Conservation (phyloP, 2,113 vertebrate genomes). For the Prionailurus viverrinus region DNA sequence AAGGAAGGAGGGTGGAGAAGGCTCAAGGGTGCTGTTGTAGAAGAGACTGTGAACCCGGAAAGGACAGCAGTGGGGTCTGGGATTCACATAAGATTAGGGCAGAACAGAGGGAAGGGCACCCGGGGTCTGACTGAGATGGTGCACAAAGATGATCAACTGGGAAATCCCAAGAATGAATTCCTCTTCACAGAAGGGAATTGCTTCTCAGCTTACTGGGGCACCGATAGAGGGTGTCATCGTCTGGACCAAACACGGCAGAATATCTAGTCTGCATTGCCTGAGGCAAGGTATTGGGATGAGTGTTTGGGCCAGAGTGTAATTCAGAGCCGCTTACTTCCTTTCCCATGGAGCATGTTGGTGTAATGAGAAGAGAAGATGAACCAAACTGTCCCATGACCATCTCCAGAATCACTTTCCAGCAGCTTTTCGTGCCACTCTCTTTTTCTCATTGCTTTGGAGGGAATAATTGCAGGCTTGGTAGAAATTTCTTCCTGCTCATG, state of each 20-base stretch:
- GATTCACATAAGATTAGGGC: neutral
- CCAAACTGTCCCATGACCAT: neutral
- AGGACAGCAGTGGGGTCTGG: neutral
- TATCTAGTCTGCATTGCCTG: neutral
- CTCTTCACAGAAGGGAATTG: neutral
- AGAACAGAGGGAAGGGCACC: neutral
- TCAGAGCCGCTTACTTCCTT: neutral
- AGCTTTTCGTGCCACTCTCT: neutral
- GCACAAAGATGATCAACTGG: neutral
- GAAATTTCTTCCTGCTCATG: neutral
- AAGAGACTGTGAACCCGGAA: neutral
- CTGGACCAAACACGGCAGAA: neutral
- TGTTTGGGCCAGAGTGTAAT: neutral
- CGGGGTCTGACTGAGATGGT: neutral
- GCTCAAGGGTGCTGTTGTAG: neutral
- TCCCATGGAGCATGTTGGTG: neutral
- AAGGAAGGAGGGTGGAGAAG: neutral
- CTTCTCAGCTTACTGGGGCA: neutral
- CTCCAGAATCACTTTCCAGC: neutral
- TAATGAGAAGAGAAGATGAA: neutral
- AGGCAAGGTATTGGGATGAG: neutral
- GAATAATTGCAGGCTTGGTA: neutral
- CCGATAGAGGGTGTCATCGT: neutral
- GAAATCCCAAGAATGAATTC: neutral
- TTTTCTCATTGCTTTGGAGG: neutral